Evolutionary conservation across 2,888 invertebrate genomes (phyloP), one percentile per base, ranked within the genome.

Genomic region (Neria commutata): DNA sequence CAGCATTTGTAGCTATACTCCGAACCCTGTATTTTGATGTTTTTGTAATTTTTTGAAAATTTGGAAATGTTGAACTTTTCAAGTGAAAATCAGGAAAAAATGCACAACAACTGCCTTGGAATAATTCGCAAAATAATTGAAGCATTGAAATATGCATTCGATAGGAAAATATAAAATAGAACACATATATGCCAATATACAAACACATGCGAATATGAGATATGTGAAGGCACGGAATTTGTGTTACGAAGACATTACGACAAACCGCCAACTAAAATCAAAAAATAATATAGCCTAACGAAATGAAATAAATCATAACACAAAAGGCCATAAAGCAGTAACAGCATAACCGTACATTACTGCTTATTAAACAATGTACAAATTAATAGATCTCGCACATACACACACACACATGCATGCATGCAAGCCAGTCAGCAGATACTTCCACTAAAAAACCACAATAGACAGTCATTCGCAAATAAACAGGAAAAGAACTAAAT

Each of bases 241-340:
- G 40, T 55, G 55, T 49, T 55, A 49, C 40, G 26, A 26, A 55
- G 47, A 49, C 48, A 55, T 23, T 55, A 37, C 40, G 42, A 49
- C 29, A 55, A 54, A 55, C 55, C 55, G 26, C 55, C 48, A 54
- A 54, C 11, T 21, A 17, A 21, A 40, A 42, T 29, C 25, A 21
- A 42, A 26, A 37, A 55, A 40, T 40, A 24, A 48, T n/a, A n/a
- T n/a, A n/a, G n/a, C n/a, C n/a, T n/a, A n/a, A n/a, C 10, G 14
- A 29, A 21, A 54, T 33, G 23, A 19, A 46, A 54, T 23, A 16
- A n/a, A n/a, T n/a, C 2, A 25, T 3, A 21, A 23, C 34, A 23
- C 24, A 48, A 48, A n/a, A 52, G 42, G 8, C 5, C 24, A 24
- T 19, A 40, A 29, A 52, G 42, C 10, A 24, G 11, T 19, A 8